Percentiles rank a stretch among this genome's conserved stretches.
phyloP scores from a whole-genome alignment of 2,888 invertebrate species.

The Andrena trimmerana region DNA sequence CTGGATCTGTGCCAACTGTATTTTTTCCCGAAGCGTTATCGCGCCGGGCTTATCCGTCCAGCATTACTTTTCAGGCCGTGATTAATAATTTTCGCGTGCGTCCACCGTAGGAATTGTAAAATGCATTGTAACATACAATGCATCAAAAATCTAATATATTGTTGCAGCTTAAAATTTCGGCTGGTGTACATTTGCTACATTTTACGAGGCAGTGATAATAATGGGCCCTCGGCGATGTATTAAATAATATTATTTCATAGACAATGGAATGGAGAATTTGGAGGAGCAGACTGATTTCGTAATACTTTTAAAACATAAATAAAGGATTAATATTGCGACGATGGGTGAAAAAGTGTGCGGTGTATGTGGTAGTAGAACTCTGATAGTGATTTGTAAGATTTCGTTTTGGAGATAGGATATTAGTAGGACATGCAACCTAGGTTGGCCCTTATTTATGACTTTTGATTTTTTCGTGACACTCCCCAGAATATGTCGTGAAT shows the following conservation, averaged over 20 bases:
- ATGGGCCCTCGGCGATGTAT: not conserved
- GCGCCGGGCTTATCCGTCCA: conserved; percentile 72
- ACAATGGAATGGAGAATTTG: not conserved
- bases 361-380: too few species aligned
- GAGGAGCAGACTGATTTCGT: not conserved
- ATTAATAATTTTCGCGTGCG: conserved; percentile 70
- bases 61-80: conserved; percentile 70
- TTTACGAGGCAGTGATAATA: not conserved
- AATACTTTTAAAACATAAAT: not conserved
- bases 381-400: too few species aligned
- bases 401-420: too few species aligned
- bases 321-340: too few species aligned
- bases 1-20: conserved; percentile 74
- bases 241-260: not conserved
- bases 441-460: too few species aligned
- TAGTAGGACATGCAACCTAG: too few species aligned
- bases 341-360: too few species aligned
- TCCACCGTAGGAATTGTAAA: conserved; percentile 43
- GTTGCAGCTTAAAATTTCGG: not conserved
- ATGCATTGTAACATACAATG: conserved; percentile 9
- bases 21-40: conserved; percentile 72
- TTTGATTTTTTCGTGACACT: too few species aligned
- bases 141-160: conserved; percentile 1
- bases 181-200: not conserved
- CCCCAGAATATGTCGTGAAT: too few species aligned